phyloP scores from a whole-genome alignment of 2,797 vertebrate genomes.

The Hydrophis major region DNA sequence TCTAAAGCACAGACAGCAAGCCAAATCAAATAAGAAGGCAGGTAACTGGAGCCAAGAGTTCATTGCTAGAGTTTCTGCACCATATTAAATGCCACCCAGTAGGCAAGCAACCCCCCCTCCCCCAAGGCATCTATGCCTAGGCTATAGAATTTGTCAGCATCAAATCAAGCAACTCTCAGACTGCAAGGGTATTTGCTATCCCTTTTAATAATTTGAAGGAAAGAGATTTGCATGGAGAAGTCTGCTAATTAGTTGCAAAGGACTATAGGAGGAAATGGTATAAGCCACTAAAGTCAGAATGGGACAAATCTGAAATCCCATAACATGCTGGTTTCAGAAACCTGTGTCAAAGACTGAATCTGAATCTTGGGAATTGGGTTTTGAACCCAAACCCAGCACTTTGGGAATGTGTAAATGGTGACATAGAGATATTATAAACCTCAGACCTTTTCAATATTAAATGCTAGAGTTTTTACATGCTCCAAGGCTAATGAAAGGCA shows the following conservation, averaged over 20 bases:
- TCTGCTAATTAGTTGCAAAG: neutral
- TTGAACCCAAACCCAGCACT: neutral
- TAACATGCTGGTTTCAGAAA: conserved; percentile 1
- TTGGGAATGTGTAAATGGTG: neutral
- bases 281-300: neutral
- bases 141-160: neutral
- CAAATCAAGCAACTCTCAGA: neutral
- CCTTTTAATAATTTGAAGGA: neutral
- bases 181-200: neutral
- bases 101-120: neutral
- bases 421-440: neutral
- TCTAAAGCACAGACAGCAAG: conserved; percentile 18
- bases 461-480: neutral
- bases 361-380: neutral
- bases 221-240: neutral
- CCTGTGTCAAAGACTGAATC: neutral
- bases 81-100: conserved; percentile 24
- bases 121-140: neutral
- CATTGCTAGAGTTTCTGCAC: neutral
- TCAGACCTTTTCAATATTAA: neutral
- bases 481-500: neutral
- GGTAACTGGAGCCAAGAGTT: conserved; percentile 21
- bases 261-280: neutral
- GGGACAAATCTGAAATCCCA: neutral
- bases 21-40: neutral